Percentiles rank a stretch among this genome's conserved stretches.
Conservation (phyloP, 2,113 vertebrate genomes). For the Mustela nigripes region DNA sequence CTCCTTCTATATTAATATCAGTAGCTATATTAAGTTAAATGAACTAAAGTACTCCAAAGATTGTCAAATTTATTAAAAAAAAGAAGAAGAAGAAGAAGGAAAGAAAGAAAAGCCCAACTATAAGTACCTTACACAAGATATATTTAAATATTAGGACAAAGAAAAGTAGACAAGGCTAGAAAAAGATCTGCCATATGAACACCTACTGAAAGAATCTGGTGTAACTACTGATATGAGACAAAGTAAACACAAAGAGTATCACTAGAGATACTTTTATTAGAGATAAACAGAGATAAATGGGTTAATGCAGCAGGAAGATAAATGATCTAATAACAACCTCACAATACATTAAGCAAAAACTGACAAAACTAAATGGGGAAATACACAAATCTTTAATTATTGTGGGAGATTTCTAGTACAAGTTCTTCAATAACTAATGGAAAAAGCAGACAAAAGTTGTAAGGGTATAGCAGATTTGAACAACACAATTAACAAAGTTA, state of each 20-base stretch:
- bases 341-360: neutral
- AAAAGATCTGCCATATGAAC: neutral
- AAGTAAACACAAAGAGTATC: neutral
- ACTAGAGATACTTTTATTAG: neutral
- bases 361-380: neutral
- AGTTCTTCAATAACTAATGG: neutral
- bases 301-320: neutral
- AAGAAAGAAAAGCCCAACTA: neutral
- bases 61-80: neutral
- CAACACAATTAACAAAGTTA: neutral
- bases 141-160: neutral
- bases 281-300: neutral
- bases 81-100: neutral
- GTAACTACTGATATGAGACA: neutral
- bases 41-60: slow-evolving; percentile 9
- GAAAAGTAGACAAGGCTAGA: neutral
- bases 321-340: neutral
- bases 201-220: neutral
- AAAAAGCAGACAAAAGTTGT: neutral
- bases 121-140: neutral
- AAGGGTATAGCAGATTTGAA: neutral
- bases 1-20: too few species aligned
- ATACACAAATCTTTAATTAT: neutral
- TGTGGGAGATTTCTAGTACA: neutral
- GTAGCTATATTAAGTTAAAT: neutral